Base-by-base conservation (phyloP, 2,888 invertebrate genomes). In the Ferrisia virgata region DNA sequence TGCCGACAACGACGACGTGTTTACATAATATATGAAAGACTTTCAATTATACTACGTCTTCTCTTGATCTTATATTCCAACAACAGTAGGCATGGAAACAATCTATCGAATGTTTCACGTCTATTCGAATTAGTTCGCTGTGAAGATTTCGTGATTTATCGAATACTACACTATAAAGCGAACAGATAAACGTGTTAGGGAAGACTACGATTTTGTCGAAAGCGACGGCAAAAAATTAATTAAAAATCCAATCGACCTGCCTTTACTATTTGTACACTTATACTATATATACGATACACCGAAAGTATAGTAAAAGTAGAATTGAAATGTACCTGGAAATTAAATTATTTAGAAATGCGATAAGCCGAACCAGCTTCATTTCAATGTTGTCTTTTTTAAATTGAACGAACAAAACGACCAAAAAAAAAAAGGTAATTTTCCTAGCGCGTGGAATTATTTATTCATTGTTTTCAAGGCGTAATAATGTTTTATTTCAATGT, bases 281-380 rank as follows among this genome's bases (percentile, higher is more conserved):
- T n/a, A n/a, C n/a, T n/a, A n/a, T n/a, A n/a, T n/a, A n/a, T n/a
- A n/a, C n/a, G n/a, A n/a, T n/a, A n/a, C n/a, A n/a, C n/a, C n/a
- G n/a, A n/a, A n/a, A n/a, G n/a, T n/a, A n/a, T 43, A 1, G 53
- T 47, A 47, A 11, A 47, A 47, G n/a, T n/a, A n/a, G 18, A 53
- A 53, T 53, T 53, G 64, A 28, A 64, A 64, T 15, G 64, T 64
- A 64, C 64, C 64, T 64, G 64, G 53, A 64, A 64, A 64, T 64
- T 64, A 28, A 64, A 64, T 28, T 64, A 15, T 64, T 15, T 28
- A 13, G 11, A 28, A 64, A 64, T 28, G 31, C 28, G 64, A 64
- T 64, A 64, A 64, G 64, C 64, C 28, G 15, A n/a, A n/a, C n/a
- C 15, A 13, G 64, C 64, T 64, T 64, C 13, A 25, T n/a, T 53